Conservation (phyloP, 2,888 invertebrate species). For the Lithophane leautieri region DNA sequence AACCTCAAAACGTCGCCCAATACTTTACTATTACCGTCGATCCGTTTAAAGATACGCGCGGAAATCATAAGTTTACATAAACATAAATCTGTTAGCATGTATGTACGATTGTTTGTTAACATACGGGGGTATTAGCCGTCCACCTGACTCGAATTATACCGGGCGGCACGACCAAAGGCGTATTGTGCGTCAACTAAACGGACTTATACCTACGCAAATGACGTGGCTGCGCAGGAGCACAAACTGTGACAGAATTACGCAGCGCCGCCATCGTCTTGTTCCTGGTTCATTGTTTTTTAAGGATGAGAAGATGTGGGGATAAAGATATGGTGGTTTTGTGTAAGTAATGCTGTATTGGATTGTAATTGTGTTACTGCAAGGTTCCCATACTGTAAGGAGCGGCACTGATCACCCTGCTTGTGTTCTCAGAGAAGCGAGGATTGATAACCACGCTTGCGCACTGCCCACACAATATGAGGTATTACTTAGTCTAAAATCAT, state of each 20-base stretch:
- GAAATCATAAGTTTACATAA: constrained; percentile 55
- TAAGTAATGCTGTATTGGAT: constrained; percentile 30
- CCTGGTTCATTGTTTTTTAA: constrained; percentile 62
- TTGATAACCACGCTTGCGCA: too few species aligned
- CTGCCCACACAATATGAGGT: too few species aligned
- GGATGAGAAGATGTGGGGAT: constrained; percentile 58
- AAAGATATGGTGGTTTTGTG: constrained; percentile 33
- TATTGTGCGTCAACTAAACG: constrained; percentile 65
- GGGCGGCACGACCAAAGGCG: constrained; percentile 62
- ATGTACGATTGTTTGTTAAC: constrained; percentile 54
- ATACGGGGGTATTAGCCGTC: constrained; percentile 52
- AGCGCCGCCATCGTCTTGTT: constrained; percentile 49
- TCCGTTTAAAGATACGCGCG: constrained; percentile 38
- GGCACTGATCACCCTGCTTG: background rate
- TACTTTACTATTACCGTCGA: constrained; percentile 31
- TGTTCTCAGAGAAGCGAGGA: too few species aligned
- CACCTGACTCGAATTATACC: constrained; percentile 61
- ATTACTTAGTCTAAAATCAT: too few species aligned
- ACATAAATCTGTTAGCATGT: constrained; percentile 45
- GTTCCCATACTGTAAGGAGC: background rate
- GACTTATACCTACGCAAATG: constrained; percentile 64
- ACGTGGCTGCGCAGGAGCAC: constrained; percentile 55
- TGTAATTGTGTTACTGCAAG: constrained; percentile 19
- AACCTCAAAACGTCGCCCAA: constrained; percentile 21
- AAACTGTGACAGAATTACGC: constrained; percentile 62